Evolutionary conservation across 1,140 invertebrate species (phyloP).

Genomic region (Heliconius hermathena): DNA sequence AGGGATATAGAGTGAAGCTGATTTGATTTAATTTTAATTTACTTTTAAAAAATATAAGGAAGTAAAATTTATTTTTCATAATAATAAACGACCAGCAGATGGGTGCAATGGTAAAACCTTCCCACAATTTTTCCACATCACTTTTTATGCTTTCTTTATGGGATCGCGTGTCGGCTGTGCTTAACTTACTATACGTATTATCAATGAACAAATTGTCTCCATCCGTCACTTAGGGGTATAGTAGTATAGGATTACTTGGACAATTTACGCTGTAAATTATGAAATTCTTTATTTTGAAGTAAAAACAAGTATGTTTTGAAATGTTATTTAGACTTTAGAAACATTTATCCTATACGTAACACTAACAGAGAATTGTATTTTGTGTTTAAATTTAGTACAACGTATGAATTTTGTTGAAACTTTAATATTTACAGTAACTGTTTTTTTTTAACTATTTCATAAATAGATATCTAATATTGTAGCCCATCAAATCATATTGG

Average conservation of each 20-base stretch:
- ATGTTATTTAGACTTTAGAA: too few species aligned
- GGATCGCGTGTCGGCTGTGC: conserved; percentile 49
- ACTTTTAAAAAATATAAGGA: not conserved
- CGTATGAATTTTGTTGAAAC: too few species aligned
- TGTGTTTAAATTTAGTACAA: too few species aligned
- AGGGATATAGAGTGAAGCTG: too few species aligned
- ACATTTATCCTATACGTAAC: too few species aligned
- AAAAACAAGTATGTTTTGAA: too few species aligned
- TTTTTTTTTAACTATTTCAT: too few species aligned
- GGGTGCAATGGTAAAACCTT: conserved; percentile 4
- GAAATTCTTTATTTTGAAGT: not conserved
- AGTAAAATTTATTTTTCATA: not conserved
- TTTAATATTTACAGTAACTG: too few species aligned
- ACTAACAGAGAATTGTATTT: too few species aligned
- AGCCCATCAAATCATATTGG: too few species aligned
- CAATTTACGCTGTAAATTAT: not conserved
- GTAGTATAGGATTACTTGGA: conserved; percentile 9
- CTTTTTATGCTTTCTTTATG: conserved; percentile 27
- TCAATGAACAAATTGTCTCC: conserved; percentile 50
- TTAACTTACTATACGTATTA: conserved; percentile 45
- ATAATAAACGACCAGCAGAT: not conserved
- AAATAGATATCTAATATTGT: too few species aligned
- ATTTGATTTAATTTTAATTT: not conserved
- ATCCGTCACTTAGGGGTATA: conserved; percentile 42
- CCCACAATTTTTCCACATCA: conserved; percentile 15